A percentile compares a stretch with the other conserved stretches of the same genome.
phyloP scores from a whole-genome alignment of 2,797 vertebrate species.

The Anguilla megastoma region DNA sequence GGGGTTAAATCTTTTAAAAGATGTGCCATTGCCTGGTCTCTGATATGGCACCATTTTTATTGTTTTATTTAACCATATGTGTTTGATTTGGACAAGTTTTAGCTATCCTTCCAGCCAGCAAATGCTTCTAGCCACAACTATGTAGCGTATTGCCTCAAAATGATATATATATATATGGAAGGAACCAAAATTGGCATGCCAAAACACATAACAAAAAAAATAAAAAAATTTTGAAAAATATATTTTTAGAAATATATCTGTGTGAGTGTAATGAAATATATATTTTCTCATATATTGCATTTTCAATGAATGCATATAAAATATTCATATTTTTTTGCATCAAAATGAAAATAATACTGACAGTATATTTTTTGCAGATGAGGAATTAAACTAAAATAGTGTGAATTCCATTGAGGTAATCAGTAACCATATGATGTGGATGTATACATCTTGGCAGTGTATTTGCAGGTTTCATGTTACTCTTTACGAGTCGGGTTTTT shows the following conservation, averaged over 20 bases:
- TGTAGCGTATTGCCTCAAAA: background rate
- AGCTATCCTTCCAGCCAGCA: background rate
- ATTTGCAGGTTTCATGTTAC: constrained; percentile 37
- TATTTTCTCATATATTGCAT: background rate
- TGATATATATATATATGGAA: too few relatives aligned
- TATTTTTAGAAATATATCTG: too few relatives aligned
- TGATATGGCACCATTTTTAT: background rate
- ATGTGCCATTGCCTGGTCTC: background rate
- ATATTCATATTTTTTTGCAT: background rate
- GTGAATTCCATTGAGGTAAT: background rate
- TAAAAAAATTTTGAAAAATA: background rate
- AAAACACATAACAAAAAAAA: background rate
- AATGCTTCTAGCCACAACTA: background rate
- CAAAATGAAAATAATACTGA: background rate
- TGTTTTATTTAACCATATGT: constrained; percentile 1
- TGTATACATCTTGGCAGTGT: constrained; percentile 30
- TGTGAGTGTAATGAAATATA: background rate
- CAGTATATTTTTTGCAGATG: background rate
- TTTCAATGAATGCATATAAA: background rate
- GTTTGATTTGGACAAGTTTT: background rate
- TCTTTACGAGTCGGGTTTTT: constrained; percentile 21
- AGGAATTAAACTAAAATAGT: background rate
- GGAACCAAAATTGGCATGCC: background rate
- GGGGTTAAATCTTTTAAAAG: background rate
- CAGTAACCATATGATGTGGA: background rate